Base-by-base conservation (phyloP, 1,140 invertebrate genomes). In the Tyrophagus putrescentiae region DNA sequence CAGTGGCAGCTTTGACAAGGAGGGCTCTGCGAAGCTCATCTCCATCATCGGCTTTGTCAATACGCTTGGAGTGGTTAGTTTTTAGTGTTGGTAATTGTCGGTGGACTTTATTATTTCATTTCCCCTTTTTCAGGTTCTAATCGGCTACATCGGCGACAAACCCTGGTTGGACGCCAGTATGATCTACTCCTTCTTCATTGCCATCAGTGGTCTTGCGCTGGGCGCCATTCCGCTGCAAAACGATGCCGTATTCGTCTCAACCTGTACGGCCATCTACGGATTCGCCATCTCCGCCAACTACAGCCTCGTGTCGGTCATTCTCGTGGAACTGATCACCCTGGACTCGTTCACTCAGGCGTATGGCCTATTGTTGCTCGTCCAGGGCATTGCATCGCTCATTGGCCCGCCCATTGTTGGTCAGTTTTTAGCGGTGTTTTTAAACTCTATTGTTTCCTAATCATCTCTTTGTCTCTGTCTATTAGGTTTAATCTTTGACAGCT, bases 291-390 rank as follows among this genome's bases (percentile, higher is more conserved):
- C 84, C 4, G 86, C 86, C 11, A 89, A 89, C 70, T 89, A 89
- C 72, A 84, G 84, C 7, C 75, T 90, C 3, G 86, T 85, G 9
- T 84, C 84, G 64, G 85, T 87, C 63, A 89, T 90, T 58, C 75
- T 90, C 28, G 86, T 90, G 23, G 83, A 90, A 67, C 72, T 87
- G 63, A 85, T 87, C 60, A 82, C 84, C 4, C 68, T 92, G 28
- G 87, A 93, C 64, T 78, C 82, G 67, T 90, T 95, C 68, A 87
- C 88, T 0, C 88, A 86, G 67, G 87, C 87, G 3, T 92, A 93
- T 68, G 89, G 90, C 11, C 73, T 93, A 60, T 71, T 92, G 33
- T 72, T 90, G 54, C 74, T 93, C 3, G 85, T 91, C 57, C 88
- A 93, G 72, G 90, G 89, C 3, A 72, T 91, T 34, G 87, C 85